phyloP scores from a whole-genome alignment of 2,797 vertebrate genomes.

The Oryzias dopingdopingensis region DNA sequence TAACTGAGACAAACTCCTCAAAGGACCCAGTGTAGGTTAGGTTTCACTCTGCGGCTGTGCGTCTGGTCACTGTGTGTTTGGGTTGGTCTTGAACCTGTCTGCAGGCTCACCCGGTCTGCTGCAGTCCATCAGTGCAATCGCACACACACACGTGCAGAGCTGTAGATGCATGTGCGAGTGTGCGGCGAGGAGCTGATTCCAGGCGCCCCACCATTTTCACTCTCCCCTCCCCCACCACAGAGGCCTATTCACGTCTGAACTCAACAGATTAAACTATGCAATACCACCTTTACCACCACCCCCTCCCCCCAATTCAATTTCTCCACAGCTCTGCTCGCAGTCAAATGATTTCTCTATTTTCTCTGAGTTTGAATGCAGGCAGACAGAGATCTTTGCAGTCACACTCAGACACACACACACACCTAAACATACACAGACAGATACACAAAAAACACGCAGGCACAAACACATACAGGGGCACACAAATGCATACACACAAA shows the following conservation, averaged over 20 bases:
- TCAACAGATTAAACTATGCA: conserved; percentile 83
- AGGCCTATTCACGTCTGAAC: conserved; percentile 64
- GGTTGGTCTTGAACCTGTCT: conserved; percentile 49
- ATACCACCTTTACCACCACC: conserved; percentile 75
- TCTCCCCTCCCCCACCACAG: conserved; percentile 56
- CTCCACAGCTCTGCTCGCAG: conserved; percentile 52
- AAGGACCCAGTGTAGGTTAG: conserved; percentile 48
- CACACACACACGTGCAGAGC: conserved; percentile 19
- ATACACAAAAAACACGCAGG: conserved; percentile 34
- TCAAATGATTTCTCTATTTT: conserved; percentile 73
- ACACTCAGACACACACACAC: conserved; percentile 20
- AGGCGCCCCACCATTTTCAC: conserved; percentile 58
- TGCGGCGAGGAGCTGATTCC: conserved; percentile 52
- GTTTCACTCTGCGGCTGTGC: conserved; percentile 28
- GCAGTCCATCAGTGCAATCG: conserved; percentile 59
- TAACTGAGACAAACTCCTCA: conserved; percentile 44
- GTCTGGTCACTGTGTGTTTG: conserved; percentile 1
- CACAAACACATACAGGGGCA: not conserved
- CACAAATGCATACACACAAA: conserved; percentile 11
- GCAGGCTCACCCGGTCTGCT: conserved; percentile 51
- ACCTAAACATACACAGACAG: conserved; percentile 12
- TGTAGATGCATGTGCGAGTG: conserved; percentile 9
- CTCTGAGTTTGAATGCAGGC: conserved; percentile 8
- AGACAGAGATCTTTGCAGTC: not conserved
- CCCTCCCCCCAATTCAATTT: conserved; percentile 69